Base-by-base conservation (phyloP, 2,888 invertebrate genomes). In the Odontomyia ornata region DNA sequence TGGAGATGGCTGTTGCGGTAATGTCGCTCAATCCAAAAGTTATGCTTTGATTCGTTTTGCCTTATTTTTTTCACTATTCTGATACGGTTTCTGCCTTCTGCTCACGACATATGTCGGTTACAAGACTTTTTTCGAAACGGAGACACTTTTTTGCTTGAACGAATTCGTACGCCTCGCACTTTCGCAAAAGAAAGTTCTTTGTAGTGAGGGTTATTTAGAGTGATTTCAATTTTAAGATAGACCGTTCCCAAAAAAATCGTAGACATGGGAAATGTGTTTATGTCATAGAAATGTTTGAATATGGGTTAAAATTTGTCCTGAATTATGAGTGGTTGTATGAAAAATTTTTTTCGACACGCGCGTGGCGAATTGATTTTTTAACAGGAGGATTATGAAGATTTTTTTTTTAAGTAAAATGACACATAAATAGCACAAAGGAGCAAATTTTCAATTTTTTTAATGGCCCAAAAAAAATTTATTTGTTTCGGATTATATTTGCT, bases 81-180 rank as follows among this genome's bases (percentile, higher is more conserved):
- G 28, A 72, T 72, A 27, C 23, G 72, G 30, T 72, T 57, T 30
- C 47, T 73, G 73, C 73, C 43, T 57, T 73, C 60, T 73, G 73
- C 57, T 30, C 11, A 43, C 60, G 73, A 73, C 73, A 73, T 73
- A 73, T 73, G 73, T 73, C 73, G 57, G 36, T 43, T 73, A 60
- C 73, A 73, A 73, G 23, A 36, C 21, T 72, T 73, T 67, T 73
- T 57, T 73, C 30, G 4, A 46, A 23, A n/a, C 18, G 27, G 69
- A 15, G 23, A 69, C 47, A 36, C 36, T 36, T 69, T 69, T 69
- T 69, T 69, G 43, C 25, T 69, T 47, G 69, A 69, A 15, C n/a
- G 69, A 46, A n/a, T 69, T 65, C 21, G 65, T 36, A 15, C 23
- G 36, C 18, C 65, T 36, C 36, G 3, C 36, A n/a, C 69, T 43